phyloP scores from a whole-genome alignment of 2,888 invertebrate species.

The Liopterus haemorrhoidalis region DNA sequence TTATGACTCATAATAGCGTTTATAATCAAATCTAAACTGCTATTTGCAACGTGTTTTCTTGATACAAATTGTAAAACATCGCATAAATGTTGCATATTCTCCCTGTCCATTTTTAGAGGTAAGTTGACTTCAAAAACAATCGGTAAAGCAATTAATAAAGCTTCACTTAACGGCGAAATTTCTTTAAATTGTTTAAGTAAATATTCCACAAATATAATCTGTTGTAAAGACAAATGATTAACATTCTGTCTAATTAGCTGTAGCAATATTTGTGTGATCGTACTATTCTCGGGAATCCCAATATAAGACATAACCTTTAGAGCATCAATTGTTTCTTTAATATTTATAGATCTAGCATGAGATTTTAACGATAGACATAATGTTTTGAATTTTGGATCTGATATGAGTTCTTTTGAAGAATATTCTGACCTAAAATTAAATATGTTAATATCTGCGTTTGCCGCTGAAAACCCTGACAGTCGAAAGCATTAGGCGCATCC shows the following conservation, averaged over 20 bases:
- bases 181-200: conserved; percentile 50
- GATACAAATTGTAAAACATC: conserved; percentile 54
- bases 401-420: conserved; percentile 47
- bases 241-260: conserved; percentile 57
- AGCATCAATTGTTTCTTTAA: conserved; percentile 53
- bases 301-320: conserved; percentile 55
- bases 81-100: conserved; percentile 49
- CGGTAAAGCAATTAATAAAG: conserved; percentile 59
- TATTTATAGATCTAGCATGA: conserved; percentile 50
- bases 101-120: conserved; percentile 51
- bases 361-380: conserved; percentile 55
- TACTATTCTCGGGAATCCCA: conserved; percentile 52
- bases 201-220: conserved; percentile 59
- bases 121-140: conserved; percentile 61
- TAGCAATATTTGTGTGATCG: conserved; percentile 57
- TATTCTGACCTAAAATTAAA: conserved; percentile 40
- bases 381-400: conserved; percentile 52
- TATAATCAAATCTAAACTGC: conserved; percentile 51
- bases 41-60: conserved; percentile 48
- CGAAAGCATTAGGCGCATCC: conserved; percentile 4
- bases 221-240: conserved; percentile 54
- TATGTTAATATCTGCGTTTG: conserved; percentile 6
- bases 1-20: conserved; percentile 48
- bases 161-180: conserved; percentile 54
- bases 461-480: not conserved